Percentiles rank a stretch among this genome's conserved stretches.
Conservation (phyloP, 92 coral and sea anemone species). For the Ricordea florida region DNA sequence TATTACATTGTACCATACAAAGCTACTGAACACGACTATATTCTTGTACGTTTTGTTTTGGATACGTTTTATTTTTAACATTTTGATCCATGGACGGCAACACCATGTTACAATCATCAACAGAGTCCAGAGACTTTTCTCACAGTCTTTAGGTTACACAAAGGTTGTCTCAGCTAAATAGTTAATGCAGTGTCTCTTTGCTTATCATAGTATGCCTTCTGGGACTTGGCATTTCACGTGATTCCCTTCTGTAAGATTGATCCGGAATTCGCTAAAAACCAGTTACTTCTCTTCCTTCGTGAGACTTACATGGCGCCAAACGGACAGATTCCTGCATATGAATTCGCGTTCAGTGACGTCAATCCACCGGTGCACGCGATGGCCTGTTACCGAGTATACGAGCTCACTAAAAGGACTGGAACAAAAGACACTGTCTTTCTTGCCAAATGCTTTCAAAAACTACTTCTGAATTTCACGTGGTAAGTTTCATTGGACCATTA, state of each 20-base stretch:
- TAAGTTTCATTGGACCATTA: conserved; percentile 4
- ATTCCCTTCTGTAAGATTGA: conserved; percentile 82
- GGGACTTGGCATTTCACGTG: conserved; percentile 94
- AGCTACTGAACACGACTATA: too few species aligned
- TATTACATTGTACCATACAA: too few species aligned
- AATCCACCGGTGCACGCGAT: conserved; percentile 95
- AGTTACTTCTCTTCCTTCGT: conserved; percentile 81
- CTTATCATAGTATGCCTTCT: conserved; percentile 75
- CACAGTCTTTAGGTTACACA: background rate
- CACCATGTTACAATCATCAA: too few species aligned
- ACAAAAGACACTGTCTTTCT: conserved; percentile 80
- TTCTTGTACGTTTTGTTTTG: too few species aligned
- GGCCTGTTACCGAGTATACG: conserved; percentile 79
- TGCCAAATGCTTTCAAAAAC: conserved; percentile 92
- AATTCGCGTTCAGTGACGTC: conserved; percentile 94
- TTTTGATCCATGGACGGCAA: too few species aligned
- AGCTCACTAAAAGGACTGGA: conserved; percentile 77
- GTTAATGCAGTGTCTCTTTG: too few species aligned
- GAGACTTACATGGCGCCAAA: conserved; percentile 92
- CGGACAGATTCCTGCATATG: conserved; percentile 95
- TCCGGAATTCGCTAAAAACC: conserved; percentile 90
- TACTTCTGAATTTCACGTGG: conserved; percentile 89
- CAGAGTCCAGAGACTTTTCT: background rate
- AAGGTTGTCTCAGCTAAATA: background rate
- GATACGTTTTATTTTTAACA: too few species aligned